Evolutionary conservation across 1,140 invertebrate species (phyloP).

Genomic region (Ephestia elutella): DNA sequence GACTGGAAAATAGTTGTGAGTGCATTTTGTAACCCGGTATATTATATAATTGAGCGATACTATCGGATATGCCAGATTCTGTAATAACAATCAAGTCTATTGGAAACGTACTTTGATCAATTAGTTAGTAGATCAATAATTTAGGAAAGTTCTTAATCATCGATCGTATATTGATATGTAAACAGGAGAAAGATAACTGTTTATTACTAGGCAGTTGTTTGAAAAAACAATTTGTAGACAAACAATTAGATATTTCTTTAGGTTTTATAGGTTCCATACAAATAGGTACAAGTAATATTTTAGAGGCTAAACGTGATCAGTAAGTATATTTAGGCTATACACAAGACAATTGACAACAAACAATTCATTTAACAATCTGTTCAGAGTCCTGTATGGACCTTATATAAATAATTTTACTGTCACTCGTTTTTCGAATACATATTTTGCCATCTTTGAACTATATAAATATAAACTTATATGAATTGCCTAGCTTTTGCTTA

Average conservation of each 20-base stretch:
- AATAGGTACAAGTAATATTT: no score
- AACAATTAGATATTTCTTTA: no score
- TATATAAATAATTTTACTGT: neutral
- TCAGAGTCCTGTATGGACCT: neutral
- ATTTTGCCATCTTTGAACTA: neutral
- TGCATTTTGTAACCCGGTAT: constrained; percentile 15
- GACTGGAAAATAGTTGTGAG: constrained; percentile 12
- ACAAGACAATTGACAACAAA: no score
- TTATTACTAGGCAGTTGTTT: neutral
- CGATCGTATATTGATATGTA: no score
- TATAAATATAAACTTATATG: neutral
- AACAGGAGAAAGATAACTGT: neutral
- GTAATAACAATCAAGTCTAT: constrained; percentile 16
- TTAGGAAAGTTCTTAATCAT: constrained; percentile 7
- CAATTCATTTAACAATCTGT: no score
- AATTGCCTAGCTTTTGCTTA: neutral
- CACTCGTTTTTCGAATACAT: neutral
- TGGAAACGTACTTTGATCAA: neutral
- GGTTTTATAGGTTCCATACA: no score
- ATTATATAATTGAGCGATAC: constrained; percentile 11
- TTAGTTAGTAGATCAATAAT: neutral
- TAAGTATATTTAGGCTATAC: no score
- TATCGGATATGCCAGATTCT: constrained; percentile 12
- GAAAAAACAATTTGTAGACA: constrained; percentile 10
- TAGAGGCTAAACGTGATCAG: no score